Base-by-base conservation (phyloP, 1,140 invertebrate species). In the Planococcus citri region DNA sequence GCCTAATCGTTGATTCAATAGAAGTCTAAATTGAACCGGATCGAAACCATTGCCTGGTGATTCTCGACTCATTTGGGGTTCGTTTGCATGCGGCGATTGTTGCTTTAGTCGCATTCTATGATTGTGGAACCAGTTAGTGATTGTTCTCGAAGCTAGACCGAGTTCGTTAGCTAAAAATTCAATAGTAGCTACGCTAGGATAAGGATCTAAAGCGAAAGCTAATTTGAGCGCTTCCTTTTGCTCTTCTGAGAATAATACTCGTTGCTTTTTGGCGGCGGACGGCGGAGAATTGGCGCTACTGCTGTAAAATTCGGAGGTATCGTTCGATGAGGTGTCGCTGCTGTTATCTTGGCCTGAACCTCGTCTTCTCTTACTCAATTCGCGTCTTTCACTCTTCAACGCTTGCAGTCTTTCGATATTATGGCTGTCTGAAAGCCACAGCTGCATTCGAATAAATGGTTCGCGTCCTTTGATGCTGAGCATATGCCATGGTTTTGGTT, bases 101-200 rank as follows among this genome's bases (percentile, higher is more conserved):
- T 95, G 93, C 79, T 99, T 99, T 75, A 98, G 84, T 69, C 97
- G 85, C 93, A 98, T 99, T 70, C 96, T 86, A 80, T 99, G 95
- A 78, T 98, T 99, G 81, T 98, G 96, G 83, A 98, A 98, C 96
- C 96, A 99, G 78, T 99, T 98, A 20, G 93, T 95, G 71, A 99
- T 97, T 41, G 95, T 98, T 73, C 95, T 84, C 12, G 94, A 90
- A 0, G 94, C 93, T n/a, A 99, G 80, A 14, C 87, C 89, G 8
- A 99, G 80, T 78, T 97, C 94, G 20, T 86, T 84, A 10, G 94
- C 94, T 68, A 99, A 82, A 74, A 95, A 95, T 78, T 98, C 96
- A 51, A 98, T 97, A 24, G 94, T 95, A 6, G 88, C 88, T 72
- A 95, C 89, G 76, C 93, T 95, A 0, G 97, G 97, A 77, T 98